Evolutionary conservation across 2,113 vertebrate genomes (phyloP).

Genomic region (Microcebus tavaratra): DNA sequence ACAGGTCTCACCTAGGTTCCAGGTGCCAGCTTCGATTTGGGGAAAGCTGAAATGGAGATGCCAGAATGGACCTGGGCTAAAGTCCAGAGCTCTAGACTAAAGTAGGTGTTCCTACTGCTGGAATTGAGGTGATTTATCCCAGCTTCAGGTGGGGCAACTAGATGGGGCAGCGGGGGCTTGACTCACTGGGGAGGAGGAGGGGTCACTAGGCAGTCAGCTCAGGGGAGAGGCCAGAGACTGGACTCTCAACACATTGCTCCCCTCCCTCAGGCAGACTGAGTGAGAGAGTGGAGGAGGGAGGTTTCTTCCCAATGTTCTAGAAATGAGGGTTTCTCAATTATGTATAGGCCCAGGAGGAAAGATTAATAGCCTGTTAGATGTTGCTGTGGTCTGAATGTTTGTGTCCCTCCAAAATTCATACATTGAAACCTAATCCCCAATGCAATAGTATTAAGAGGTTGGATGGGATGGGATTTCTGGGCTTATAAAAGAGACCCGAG

Average conservation of each 20-base stretch:
- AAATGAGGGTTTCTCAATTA: not conserved
- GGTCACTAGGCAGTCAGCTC: not conserved
- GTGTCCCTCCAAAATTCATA: not conserved
- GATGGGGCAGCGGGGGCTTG: too few relatives aligned
- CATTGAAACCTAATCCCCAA: not conserved
- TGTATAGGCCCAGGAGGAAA: not conserved
- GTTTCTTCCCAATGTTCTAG: not conserved
- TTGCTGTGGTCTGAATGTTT: not conserved
- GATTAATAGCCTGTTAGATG: not conserved
- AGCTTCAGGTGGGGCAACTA: not conserved
- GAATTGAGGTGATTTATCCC: not conserved
- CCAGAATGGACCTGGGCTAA: rapidly evolving
- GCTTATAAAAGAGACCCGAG: not conserved
- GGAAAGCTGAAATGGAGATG: too few relatives aligned
- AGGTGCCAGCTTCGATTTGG: too few relatives aligned
- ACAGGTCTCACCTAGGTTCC: too few relatives aligned
- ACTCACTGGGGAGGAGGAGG: rapidly evolving
- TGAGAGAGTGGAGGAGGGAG: not conserved
- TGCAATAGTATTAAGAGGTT: not conserved
- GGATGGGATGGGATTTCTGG: not conserved
- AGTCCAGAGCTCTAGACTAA: too few relatives aligned
- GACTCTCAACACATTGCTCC: too few relatives aligned
- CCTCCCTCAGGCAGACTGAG: not conserved
- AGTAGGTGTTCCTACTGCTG: too few relatives aligned
- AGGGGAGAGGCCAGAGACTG: not conserved